Base-by-base conservation (phyloP, 2,888 invertebrate genomes). In the Dascillus cervinus region DNA sequence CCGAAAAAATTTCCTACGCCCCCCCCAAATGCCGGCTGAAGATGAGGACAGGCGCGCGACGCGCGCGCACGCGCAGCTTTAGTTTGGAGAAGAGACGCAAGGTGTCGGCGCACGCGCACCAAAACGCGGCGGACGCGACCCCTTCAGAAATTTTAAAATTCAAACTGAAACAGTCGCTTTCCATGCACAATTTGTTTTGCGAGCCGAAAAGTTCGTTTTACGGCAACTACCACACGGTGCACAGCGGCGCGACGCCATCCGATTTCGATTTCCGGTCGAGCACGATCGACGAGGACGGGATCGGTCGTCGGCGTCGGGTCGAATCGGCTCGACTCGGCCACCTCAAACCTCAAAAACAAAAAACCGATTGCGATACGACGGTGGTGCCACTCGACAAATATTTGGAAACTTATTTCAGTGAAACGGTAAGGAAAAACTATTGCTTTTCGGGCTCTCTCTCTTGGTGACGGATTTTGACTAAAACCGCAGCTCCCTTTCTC, bases 221-320 rank as follows among this genome's bases (percentile, higher is more conserved):
- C 28, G 50, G 55, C 34, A 56, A 52, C 21, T 66, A 67, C 46
- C 62, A 66, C 39, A 68, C 67, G 8, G 53, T 67, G 15, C 68
- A 68, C 40, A 60, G 59, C 8, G 8, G 8, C 17, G 4, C 5
- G 4, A n/a, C n/a, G n/a, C n/a, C n/a, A n/a, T n/a, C n/a, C n/a
- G n/a, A n/a, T n/a, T n/a, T n/a, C n/a, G n/a, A n/a, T n/a, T n/a
- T n/a, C n/a, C n/a, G n/a, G n/a, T n/a, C n/a, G n/a, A n/a, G n/a
- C n/a, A n/a, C n/a, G n/a, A n/a, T n/a, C n/a, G n/a, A n/a, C n/a
- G n/a, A n/a, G n/a, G n/a, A n/a, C n/a, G n/a, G n/a, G n/a, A n/a
- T n/a, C n/a, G n/a, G n/a, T 41, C 33, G 22, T 27, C 13, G 28
- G 39, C 27, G 32, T 34, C 11, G 32, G 29, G 6, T 10, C 25